Conservation (phyloP, 2,888 invertebrate species). For the Drosophila anomalipes region DNA sequence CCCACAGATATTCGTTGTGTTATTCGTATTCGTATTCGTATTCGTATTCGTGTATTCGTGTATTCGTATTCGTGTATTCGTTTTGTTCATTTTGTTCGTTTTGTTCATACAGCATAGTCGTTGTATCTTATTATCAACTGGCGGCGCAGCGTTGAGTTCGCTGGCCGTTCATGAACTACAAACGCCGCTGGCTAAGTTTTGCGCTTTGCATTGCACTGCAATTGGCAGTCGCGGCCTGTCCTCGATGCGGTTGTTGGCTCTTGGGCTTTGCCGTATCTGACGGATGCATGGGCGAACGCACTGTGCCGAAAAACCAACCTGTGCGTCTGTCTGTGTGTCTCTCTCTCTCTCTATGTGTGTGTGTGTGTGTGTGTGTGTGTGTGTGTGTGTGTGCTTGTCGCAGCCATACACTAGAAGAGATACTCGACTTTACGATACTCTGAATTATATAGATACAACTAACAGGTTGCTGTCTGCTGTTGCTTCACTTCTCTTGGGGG, state of each 20-base stretch:
- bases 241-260: constrained; percentile 75
- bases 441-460: constrained; percentile 1
- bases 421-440: constrained; percentile 43
- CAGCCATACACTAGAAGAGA: not conserved
- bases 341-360: not conserved
- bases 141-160: constrained; percentile 60
- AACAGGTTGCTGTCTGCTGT: not conserved
- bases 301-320: constrained; percentile 46
- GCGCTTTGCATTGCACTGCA: constrained; percentile 55
- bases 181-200: constrained; percentile 71
- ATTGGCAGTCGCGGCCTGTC: constrained; percentile 56
- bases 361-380: constrained; percentile 1
- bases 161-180: constrained; percentile 78
- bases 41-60: not conserved
- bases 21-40: constrained; percentile 17
- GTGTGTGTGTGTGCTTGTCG: not conserved
- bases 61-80: not conserved
- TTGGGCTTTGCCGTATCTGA: constrained; percentile 59
- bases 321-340: constrained; percentile 3
- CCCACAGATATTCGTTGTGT: constrained; percentile 14
- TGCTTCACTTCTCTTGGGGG: not conserved
- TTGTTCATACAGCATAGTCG: constrained; percentile 23
- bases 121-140: constrained; percentile 69
- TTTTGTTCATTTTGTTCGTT: constrained; percentile 1
- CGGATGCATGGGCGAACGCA: constrained; percentile 63